Conservation (phyloP, 1,140 invertebrate species). For the Temnothorax longispinosus region DNA sequence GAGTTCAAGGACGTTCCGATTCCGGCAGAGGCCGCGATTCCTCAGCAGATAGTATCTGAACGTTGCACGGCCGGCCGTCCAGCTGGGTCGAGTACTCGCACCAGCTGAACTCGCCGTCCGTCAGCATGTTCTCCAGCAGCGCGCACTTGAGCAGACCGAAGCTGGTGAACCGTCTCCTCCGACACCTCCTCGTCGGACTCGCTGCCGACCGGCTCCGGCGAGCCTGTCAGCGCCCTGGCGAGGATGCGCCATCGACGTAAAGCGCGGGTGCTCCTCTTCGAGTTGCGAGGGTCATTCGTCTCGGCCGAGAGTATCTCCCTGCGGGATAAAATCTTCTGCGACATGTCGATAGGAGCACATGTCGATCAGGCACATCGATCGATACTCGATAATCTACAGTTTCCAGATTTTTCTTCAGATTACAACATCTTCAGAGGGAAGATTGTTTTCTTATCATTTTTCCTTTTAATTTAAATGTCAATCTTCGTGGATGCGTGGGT, state of each 20-base stretch:
- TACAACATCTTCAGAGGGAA: not conserved
- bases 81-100: slow-evolving; percentile 86
- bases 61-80: slow-evolving; percentile 80
- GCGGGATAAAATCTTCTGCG: slow-evolving; percentile 20
- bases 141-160: slow-evolving; percentile 86
- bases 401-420: not conserved
- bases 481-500: not conserved
- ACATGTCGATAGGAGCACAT: no score
- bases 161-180: slow-evolving; percentile 86
- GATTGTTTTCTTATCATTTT: not conserved
- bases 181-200: slow-evolving; percentile 85
- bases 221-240: slow-evolving; percentile 88
- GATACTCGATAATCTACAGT: not conserved
- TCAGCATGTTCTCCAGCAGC: slow-evolving; percentile 71
- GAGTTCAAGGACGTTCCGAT: slow-evolving; percentile 91
- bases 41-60: slow-evolving; percentile 90
- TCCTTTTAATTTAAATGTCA: not conserved
- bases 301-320: not conserved
- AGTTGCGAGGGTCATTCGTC: not conserved
- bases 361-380: slow-evolving; percentile 9
- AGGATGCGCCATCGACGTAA: slow-evolving; percentile 90
- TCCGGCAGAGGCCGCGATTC: slow-evolving; percentile 89
- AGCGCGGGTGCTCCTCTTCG: slow-evolving; percentile 81
- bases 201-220: slow-evolving; percentile 78
- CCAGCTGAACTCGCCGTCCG: slow-evolving; percentile 79